These are phyloP conservation scores for Lichenostomus cassidix DNA, from an alignment of 2,113 vertebrate genomes.

Conservation along the genomic window DNA sequence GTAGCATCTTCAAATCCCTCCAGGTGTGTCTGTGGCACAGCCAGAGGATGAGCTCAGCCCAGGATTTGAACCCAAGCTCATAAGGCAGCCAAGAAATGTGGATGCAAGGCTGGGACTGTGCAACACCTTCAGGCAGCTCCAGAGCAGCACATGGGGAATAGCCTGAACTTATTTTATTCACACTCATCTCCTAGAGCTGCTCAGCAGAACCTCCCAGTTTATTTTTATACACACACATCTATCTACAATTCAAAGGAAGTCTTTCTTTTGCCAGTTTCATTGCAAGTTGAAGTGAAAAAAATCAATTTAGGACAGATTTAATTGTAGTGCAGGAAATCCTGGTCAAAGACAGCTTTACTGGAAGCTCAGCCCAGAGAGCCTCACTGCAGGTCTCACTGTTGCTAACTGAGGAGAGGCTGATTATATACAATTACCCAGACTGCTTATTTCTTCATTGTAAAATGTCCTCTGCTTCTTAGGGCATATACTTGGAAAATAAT, in stretches of 20 bases:
- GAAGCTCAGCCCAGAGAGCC: constrained; percentile 46
- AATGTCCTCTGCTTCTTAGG: not conserved
- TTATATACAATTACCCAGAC: constrained; percentile 68
- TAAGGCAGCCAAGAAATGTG: not conserved
- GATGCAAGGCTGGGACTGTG: not conserved
- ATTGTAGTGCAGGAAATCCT: constrained; percentile 22
- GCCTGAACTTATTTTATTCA: not conserved
- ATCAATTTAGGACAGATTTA: constrained; percentile 44
- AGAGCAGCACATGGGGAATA: not conserved
- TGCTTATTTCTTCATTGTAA: constrained; percentile 61
- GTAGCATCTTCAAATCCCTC: not conserved
- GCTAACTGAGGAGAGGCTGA: constrained; percentile 62
- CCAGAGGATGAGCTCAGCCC: not conserved
- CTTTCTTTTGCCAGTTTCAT: not conserved
- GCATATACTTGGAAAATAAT: constrained; percentile 47
- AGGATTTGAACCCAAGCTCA: not conserved
- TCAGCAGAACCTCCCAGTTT: constrained; percentile 37
- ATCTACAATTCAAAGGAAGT: not conserved
- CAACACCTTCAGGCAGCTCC: not conserved
- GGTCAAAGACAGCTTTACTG: constrained; percentile 51
- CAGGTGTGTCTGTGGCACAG: not conserved
- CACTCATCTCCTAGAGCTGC: not conserved
- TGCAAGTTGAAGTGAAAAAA: constrained; percentile 37
- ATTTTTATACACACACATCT: not conserved
- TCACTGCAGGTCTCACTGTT: constrained; percentile 26